Evolutionary conservation across 2,888 invertebrate genomes (phyloP), one percentile per base, ranked within the genome.

Genomic region (Hipparchia sbordonii): DNA sequence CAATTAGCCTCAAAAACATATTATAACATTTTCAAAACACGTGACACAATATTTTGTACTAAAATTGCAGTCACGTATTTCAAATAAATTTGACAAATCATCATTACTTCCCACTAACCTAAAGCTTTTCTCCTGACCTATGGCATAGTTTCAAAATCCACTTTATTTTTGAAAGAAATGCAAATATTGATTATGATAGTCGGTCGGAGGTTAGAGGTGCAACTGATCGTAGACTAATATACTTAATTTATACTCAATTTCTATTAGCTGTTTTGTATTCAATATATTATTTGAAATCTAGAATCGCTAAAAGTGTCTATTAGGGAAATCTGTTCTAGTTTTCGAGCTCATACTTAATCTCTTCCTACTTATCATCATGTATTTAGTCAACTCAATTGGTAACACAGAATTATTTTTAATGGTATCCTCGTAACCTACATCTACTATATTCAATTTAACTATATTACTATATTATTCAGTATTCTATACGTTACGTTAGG

Each of bases 61-160:
- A 57, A 67, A 67, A 73, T 73, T 70, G 70, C 72, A 73, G 76
- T 77, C 80, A 80, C 77, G 77, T 78, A 77, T 77, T 77, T 72
- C 75, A 76, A 79, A 79, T 75, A 76, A 74, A 71, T 78, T 71
- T 69, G 71, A 73, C 62, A 71, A 73, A 76, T 78, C 77, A 76
- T 78, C 77, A 78, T 80, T 77, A 80, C 77, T 77, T 72, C 23
- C 76, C 73, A 71, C 73, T 74, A 75, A 81, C 76, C 76, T 72
- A 61, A 78, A 65, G 81, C 88, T 94, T 94, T 39, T 94, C 93
- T 94, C 91, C 88, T 93, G 93, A 89, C 89, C 90, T 85, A 79
- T 86, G 87, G 77, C 89, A 88, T 73, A 83, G 81, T 93, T 92
- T 83, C 87, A 85, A 85, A 89, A 93, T 78, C 74, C 57, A 73